A percentile compares a stretch with the other conserved stretches of the same genome.
phyloP scores from a whole-genome alignment of 1,140 invertebrate species.

The Ectropis grisescens region DNA sequence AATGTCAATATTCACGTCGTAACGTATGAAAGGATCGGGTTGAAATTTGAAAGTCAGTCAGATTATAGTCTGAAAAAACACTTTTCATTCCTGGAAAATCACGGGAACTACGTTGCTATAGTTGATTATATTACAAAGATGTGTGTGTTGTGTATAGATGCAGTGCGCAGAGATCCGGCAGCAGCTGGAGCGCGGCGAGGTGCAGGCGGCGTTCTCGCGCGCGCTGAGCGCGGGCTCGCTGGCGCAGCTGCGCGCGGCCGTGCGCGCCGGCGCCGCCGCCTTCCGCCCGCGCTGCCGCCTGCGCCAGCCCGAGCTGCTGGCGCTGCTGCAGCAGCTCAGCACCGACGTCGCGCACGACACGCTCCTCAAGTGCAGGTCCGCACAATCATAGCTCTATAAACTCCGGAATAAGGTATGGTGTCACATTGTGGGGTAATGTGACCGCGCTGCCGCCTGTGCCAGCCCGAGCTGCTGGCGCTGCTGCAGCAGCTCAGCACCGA shows the following conservation, averaged over 20 bases:
- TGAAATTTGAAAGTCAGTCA: too few relatives aligned
- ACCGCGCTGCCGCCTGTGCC: constrained; percentile 76
- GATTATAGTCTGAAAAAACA: too few relatives aligned
- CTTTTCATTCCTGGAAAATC: too few relatives aligned
- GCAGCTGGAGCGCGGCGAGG: constrained; percentile 78
- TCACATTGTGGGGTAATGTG: too few relatives aligned
- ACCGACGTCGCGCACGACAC: constrained; percentile 88
- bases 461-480: constrained; percentile 88
- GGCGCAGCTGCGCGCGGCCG: constrained; percentile 84
- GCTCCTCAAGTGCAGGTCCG: constrained; percentile 89
- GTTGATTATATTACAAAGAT: neutral
- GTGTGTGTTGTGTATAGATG: constrained; percentile 28
- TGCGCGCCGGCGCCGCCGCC: constrained; percentile 84
- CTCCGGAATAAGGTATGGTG: too few relatives aligned
- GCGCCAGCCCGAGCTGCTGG: constrained; percentile 87
- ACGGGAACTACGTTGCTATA: too few relatives aligned
- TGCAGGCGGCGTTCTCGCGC: constrained; percentile 88
- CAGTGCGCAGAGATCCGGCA: constrained; percentile 78
- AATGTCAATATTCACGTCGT: too few relatives aligned
- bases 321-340: constrained; percentile 91
- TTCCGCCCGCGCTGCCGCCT: constrained; percentile 79
- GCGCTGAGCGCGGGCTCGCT: constrained; percentile 88
- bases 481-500: constrained; percentile 93
- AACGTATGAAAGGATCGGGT: neutral
- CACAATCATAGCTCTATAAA: too few relatives aligned